These are phyloP conservation scores for Leucosticte australis DNA, from an alignment of 2,113 vertebrate genomes.

Conservation along the genomic window DNA sequence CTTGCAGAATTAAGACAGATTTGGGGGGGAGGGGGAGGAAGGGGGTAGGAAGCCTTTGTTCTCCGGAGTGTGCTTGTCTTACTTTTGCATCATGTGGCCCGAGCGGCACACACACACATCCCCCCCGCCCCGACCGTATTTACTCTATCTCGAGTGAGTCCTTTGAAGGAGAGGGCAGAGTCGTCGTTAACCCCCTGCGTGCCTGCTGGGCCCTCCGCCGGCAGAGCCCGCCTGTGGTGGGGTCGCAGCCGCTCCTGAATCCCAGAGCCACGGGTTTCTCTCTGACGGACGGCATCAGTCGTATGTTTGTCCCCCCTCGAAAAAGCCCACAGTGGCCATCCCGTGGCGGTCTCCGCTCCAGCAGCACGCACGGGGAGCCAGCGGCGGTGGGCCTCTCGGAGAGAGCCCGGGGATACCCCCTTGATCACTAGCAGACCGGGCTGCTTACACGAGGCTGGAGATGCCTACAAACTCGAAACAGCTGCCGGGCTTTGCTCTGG, in stretches of 20 bases:
- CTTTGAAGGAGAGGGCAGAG: constrained; percentile 55
- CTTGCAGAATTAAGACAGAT: constrained; percentile 72
- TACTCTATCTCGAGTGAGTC: constrained; percentile 64
- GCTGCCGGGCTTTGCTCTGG: constrained; percentile 76
- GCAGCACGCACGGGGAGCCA: background rate
- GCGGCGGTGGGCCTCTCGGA: constrained; percentile 10
- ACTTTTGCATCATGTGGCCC: constrained; percentile 64
- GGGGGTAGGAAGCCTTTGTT: constrained; percentile 72
- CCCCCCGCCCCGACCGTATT: constrained; percentile 27
- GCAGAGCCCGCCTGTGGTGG: background rate
- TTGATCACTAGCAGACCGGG: constrained; percentile 40
- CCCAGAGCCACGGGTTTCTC: background rate
- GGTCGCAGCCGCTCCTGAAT: background rate
- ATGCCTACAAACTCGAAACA: constrained; percentile 81
- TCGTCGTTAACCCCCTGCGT: constrained; percentile 70
- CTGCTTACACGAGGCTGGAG: constrained; percentile 71
- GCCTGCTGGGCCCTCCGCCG: constrained; percentile 10
- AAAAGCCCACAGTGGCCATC: background rate
- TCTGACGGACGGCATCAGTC: background rate
- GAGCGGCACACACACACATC: constrained; percentile 16
- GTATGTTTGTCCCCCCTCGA: background rate
- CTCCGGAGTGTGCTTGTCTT: constrained; percentile 69
- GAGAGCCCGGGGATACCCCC: constrained; percentile 29
- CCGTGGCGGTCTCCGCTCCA: background rate
- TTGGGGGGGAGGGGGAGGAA: constrained; percentile 34